These are phyloP conservation scores for Agrochola macilenta DNA, from an alignment of 2,888 invertebrate species.

Conservation along the genomic window DNA sequence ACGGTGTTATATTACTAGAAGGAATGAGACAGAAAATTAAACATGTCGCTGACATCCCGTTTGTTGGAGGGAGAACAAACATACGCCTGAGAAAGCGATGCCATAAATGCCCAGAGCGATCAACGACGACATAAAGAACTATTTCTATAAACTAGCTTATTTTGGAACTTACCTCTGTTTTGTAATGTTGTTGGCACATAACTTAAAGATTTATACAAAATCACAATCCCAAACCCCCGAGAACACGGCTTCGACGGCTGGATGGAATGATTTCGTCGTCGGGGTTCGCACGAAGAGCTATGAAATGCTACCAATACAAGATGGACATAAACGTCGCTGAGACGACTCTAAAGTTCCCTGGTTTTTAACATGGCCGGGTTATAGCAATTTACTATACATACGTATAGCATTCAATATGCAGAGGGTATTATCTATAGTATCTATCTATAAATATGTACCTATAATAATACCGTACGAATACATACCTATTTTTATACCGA, in stretches of 20 bases:
- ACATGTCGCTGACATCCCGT: conserved; percentile 83
- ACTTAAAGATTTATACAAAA: conserved; percentile 87
- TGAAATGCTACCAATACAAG: conserved; percentile 78
- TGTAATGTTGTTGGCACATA: conserved; percentile 89
- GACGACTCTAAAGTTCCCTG: conserved; percentile 68
- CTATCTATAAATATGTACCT: conserved; percentile 69
- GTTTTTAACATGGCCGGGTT: conserved; percentile 79
- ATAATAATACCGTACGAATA: conserved; percentile 70
- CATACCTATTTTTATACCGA: conserved; percentile 69
- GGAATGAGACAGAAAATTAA: conserved; percentile 86
- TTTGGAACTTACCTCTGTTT: conserved; percentile 85
- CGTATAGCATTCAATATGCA: conserved; percentile 65
- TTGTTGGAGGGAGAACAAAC: conserved; percentile 84
- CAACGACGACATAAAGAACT: conserved; percentile 78
- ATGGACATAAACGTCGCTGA: conserved; percentile 70
- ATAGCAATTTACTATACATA: conserved; percentile 83
- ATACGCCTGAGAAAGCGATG: conserved; percentile 89
- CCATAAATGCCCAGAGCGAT: conserved; percentile 89
- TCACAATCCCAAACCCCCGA: conserved; percentile 89
- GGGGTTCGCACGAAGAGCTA: conserved; percentile 87
- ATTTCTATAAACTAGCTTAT: conserved; percentile 73
- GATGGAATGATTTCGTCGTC: conserved; percentile 91
- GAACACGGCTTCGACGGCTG: conserved; percentile 90
- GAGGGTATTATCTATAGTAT: conserved; percentile 71
- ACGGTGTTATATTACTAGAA: conserved; percentile 91